Conservation (phyloP, 2,888 invertebrate species). For the Neoitamus cyanurus region DNA sequence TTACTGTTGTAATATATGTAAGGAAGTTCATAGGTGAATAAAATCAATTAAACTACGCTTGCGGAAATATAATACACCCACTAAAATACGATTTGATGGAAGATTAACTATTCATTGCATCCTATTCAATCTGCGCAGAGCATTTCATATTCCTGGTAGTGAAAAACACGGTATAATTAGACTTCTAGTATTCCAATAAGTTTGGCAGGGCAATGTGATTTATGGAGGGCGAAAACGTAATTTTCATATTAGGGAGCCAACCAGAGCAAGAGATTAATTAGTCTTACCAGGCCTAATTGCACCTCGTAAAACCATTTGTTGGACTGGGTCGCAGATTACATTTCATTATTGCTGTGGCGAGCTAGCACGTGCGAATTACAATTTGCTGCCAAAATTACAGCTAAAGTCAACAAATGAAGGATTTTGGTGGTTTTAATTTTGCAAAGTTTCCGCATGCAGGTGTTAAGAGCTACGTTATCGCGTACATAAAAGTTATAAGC, state of each 20-base stretch:
- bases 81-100: neutral
- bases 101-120: neutral
- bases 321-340: conserved; percentile 4
- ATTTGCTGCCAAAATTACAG: neutral
- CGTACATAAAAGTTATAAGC: neutral
- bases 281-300: conserved; percentile 16
- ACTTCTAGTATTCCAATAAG: conserved; percentile 34
- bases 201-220: conserved; percentile 40
- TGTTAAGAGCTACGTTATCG: neutral
- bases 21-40: too few species aligned
- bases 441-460: neutral
- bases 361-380: neutral
- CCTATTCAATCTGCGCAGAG: neutral
- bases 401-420: conserved; percentile 5
- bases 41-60: neutral
- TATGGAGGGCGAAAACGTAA: conserved; percentile 44
- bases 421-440: neutral
- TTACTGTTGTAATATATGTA: too few species aligned
- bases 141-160: neutral
- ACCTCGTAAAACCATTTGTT: conserved; percentile 21
- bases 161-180: conserved; percentile 44
- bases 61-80: neutral
- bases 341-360: neutral
- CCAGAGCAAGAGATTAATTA: conserved; percentile 32
- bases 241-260: conserved; percentile 32